phyloP scores from a whole-genome alignment of 2,888 invertebrate genomes.

The Drosophila algonquin region DNA sequence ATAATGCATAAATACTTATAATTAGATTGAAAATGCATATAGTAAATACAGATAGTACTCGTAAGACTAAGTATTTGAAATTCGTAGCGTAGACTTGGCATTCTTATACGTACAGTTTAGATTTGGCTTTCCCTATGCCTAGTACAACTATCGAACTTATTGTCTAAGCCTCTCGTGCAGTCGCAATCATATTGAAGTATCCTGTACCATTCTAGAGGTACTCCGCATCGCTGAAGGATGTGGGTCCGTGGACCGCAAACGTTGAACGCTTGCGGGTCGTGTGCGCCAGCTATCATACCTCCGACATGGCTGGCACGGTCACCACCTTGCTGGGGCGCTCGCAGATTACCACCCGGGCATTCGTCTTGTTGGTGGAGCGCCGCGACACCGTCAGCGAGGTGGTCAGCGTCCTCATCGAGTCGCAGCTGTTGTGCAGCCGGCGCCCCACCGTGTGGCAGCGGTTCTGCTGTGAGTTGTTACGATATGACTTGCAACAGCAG shows the following conservation, averaged over 20 bases:
- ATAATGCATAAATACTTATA: conserved; percentile 57
- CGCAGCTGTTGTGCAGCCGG: conserved; percentile 83
- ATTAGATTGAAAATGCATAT: conserved; percentile 15
- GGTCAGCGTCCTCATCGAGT: conserved; percentile 84
- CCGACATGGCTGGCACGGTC: conserved; percentile 81
- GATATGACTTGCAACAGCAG: conserved; percentile 85
- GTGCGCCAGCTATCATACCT: conserved; percentile 83
- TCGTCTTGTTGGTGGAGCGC: conserved; percentile 81
- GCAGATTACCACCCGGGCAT: conserved; percentile 81
- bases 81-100: conserved; percentile 56
- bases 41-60: background rate
- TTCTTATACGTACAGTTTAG: conserved; percentile 34
- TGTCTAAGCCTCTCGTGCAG: conserved; percentile 70
- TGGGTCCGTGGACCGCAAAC: conserved; percentile 66
- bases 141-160: conserved; percentile 69
- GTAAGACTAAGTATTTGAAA: conserved; percentile 40
- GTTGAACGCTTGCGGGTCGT: conserved; percentile 67
- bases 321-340: conserved; percentile 78
- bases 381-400: conserved; percentile 83
- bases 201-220: conserved; percentile 53
- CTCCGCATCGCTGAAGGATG: conserved; percentile 74
- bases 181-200: background rate
- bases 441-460: conserved; percentile 83
- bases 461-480: conserved; percentile 79
- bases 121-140: conserved; percentile 38